Conservation (phyloP, 2,797 vertebrate genomes). For the Crenichthys baileyi region DNA sequence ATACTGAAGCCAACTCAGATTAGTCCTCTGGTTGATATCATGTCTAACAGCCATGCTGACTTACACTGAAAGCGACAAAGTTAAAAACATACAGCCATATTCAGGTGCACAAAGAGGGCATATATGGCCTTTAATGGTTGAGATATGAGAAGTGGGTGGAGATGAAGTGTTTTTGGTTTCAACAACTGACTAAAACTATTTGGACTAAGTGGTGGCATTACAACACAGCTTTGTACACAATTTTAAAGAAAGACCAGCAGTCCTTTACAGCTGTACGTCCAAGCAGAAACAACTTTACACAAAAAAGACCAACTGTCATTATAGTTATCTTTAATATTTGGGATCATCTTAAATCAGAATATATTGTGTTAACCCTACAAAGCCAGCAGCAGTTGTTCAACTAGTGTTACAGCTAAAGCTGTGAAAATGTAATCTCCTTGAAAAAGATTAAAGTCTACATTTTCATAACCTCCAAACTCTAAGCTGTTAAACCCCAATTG, state of each 20-base stretch:
- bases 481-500: conserved; percentile 7
- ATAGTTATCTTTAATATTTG: background rate
- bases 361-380: background rate
- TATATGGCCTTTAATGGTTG: background rate
- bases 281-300: background rate
- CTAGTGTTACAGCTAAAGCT: background rate
- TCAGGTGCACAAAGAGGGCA: no score
- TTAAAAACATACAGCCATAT: background rate
- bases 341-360: background rate
- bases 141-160: background rate
- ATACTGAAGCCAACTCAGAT: no score
- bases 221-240: background rate
- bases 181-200: background rate
- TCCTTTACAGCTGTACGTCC: background rate
- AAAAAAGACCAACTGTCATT: background rate
- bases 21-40: no score
- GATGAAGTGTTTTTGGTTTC: background rate
- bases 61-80: background rate
- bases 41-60: no score
- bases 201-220: background rate
- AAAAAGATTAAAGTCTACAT: background rate
- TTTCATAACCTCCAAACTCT: background rate
- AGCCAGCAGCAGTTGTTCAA: background rate
- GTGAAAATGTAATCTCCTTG: conserved; percentile 12
- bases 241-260: no score